Percentiles rank a stretch among this genome's conserved stretches.
Evolutionary conservation across 2,888 invertebrate species (phyloP).

Genomic region (Caenorhabditis panamensis): DNA sequence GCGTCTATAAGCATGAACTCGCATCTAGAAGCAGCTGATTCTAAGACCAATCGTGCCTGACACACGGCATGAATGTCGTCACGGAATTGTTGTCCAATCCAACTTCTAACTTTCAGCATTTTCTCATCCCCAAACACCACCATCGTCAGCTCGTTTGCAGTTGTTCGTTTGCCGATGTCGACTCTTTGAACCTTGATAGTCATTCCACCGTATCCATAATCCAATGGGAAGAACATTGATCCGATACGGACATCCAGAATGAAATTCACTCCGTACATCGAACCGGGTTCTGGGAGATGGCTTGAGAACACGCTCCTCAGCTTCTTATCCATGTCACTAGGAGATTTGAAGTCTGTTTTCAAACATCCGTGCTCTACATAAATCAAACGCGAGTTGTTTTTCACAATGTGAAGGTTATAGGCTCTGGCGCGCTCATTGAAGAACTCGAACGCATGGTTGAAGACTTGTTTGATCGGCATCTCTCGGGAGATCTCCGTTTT

Average conservation of each 20-base stretch:
- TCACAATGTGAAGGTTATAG: conserved; percentile 19
- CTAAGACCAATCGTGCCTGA: conserved; percentile 33
- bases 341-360: conserved; percentile 26
- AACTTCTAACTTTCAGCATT: conserved; percentile 48
- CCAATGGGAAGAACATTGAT: conserved; percentile 16
- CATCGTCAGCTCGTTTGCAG: conserved; percentile 54
- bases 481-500: conserved; percentile 55
- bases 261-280: conserved; percentile 41
- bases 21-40: conserved; percentile 19
- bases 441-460: conserved; percentile 49
- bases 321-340: conserved; percentile 49
- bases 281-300: conserved; percentile 27
- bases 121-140: conserved; percentile 35
- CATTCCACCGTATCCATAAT: neutral
- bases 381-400: conserved; percentile 27
- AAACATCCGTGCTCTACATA: conserved; percentile 23
- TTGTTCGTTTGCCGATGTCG: conserved; percentile 57
- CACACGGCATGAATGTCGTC: conserved; percentile 38
- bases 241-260: conserved; percentile 38
- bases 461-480: conserved; percentile 34
- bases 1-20: conserved; percentile 62
- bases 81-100: conserved; percentile 55
- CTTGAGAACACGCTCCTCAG: conserved; percentile 23
- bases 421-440: conserved; percentile 53
- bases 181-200: conserved; percentile 59